Percentiles rank a stretch among this genome's conserved stretches.
phyloP scores from a whole-genome alignment of 1,140 invertebrate species.

The Belonocnema kinseyi region DNA sequence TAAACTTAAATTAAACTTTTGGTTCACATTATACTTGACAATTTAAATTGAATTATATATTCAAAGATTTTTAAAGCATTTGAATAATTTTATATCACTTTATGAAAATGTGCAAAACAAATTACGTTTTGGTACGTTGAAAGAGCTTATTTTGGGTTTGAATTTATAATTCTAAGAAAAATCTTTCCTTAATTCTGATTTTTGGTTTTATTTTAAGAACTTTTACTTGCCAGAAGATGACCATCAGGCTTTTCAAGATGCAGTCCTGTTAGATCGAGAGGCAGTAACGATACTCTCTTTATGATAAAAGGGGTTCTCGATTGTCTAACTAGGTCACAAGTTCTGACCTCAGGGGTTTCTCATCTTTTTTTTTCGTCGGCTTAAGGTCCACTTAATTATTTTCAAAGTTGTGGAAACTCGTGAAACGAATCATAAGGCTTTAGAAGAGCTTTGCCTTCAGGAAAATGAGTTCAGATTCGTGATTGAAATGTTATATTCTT shows the following conservation, averaged over 20 bases:
- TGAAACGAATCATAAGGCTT: neutral
- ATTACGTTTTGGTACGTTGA: too few species aligned
- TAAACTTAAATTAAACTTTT: too few species aligned
- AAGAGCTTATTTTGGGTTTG: too few species aligned
- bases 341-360: conserved; percentile 47
- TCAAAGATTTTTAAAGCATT: too few species aligned
- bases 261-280: conserved; percentile 5
- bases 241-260: conserved; percentile 22
- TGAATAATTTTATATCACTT: too few species aligned
- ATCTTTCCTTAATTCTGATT: neutral
- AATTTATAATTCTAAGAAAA: neutral
- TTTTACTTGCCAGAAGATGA: neutral
- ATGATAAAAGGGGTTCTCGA: conserved; percentile 56
- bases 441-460: neutral
- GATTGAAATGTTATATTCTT: too few species aligned
- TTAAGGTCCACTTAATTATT: conserved; percentile 4
- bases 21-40: too few species aligned
- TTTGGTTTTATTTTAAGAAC: neutral
- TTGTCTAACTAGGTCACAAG: conserved; percentile 60
- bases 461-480: too few species aligned
- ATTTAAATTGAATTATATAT: too few species aligned
- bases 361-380: conserved; percentile 10
- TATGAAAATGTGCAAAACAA: too few species aligned
- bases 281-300: conserved; percentile 33
- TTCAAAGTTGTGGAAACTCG: neutral